These are phyloP conservation scores for Gasteruption jaculator DNA, from an alignment of 2,888 invertebrate species.

Conservation along the genomic window DNA sequence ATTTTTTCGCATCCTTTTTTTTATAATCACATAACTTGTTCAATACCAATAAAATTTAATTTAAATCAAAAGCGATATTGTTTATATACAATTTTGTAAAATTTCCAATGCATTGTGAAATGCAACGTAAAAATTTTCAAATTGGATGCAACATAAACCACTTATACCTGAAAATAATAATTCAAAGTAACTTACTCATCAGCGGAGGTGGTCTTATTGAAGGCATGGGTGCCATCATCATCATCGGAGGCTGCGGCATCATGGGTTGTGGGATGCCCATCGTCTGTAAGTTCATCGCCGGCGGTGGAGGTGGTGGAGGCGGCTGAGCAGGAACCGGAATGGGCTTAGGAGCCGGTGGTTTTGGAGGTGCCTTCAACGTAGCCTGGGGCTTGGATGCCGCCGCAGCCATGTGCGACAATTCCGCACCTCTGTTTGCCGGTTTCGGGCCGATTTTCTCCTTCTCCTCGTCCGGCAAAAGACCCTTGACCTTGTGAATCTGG, in stretches of 20 bases:
- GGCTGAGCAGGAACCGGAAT: conserved; percentile 50
- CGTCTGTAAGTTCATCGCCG: conserved; percentile 45
- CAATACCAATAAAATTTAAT: no score
- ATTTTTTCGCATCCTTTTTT: no score
- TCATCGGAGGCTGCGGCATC: conserved; percentile 57
- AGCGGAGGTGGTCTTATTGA: conserved; percentile 58
- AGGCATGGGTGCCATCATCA: conserved; percentile 63
- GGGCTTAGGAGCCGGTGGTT: conserved; percentile 46
- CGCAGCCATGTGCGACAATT: conserved; percentile 47
- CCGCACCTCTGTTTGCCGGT: conserved; percentile 57
- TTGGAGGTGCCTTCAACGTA: conserved; percentile 46
- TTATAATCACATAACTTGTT: no score
- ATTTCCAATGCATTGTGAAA: no score
- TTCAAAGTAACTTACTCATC: conserved; percentile 52
- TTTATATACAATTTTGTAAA: no score
- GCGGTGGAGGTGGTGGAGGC: conserved; percentile 42
- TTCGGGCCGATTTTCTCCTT: conserved; percentile 96
- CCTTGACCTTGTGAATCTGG: conserved; percentile 95
- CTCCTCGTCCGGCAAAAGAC: conserved; percentile 89
- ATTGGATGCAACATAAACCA: no score
- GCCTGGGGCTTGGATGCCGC: conserved; percentile 46
- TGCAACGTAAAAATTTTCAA: no score
- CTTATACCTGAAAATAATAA: no score
- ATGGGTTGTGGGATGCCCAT: conserved; percentile 54
- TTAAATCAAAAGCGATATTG: no score